Percentiles rank a stretch among this genome's conserved stretches.
These are phyloP conservation scores for Stenolophus ochropezus DNA, from an alignment of 2,888 invertebrate species.

Conservation along the genomic window DNA sequence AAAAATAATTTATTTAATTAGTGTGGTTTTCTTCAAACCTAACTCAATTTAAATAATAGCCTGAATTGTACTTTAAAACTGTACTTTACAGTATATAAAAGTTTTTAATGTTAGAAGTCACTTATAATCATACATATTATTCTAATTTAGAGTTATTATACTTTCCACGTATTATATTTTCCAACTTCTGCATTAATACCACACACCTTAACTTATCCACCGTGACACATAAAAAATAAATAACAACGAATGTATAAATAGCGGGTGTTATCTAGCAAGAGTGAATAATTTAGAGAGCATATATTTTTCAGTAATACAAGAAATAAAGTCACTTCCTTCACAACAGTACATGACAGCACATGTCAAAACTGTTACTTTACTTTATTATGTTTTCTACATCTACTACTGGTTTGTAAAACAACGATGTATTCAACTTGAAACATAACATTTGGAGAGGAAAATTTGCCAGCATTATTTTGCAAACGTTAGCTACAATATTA, in stretches of 20 bases:
- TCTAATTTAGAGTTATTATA: background rate
- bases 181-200: background rate
- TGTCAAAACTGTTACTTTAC: conserved; percentile 30
- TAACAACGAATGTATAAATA: background rate
- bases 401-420: background rate
- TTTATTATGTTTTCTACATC: conserved; percentile 13
- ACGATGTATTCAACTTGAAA: background rate
- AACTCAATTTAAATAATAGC: too few species aligned
- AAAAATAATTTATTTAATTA: too few species aligned
- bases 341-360: conserved; percentile 18
- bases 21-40: too few species aligned
- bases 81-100: background rate
- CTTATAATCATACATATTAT: background rate
- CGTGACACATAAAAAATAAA: background rate
- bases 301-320: conserved; percentile 11
- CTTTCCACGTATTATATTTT: background rate
- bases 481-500: background rate
- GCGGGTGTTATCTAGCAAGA: background rate
- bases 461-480: background rate
- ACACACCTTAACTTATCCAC: background rate
- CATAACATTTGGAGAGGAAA: background rate
- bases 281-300: conserved; percentile 32
- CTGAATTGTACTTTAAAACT: background rate
- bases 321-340: conserved; percentile 9
- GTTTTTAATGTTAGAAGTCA: background rate